Base-by-base conservation (phyloP, 2,888 invertebrate species). In the Ornithoptera alexandrae region DNA sequence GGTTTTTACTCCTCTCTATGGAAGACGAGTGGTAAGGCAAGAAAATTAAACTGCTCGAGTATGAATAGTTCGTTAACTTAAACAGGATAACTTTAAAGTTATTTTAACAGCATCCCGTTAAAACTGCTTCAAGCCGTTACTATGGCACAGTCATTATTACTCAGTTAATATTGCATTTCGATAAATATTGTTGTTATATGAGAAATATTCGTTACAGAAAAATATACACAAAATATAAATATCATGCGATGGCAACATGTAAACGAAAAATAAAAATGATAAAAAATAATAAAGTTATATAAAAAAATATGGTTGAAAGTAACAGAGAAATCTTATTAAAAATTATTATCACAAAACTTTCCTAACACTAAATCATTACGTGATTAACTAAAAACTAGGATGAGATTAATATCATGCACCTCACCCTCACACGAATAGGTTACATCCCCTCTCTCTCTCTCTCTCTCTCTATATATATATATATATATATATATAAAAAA, bases 311-410 rank as follows among this genome's bases (percentile, higher is more conserved):
- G 15, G 15, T 4, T 53, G 53, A 39, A 39, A 39, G 39, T n/a
- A 18, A 53, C 15, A 53, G 39, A 61, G 12, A 46, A 61, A 53
- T 36, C 60, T 42, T 60, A 62, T 66, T 70, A 66, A 70, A 69
- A 70, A 67, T 39, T 70, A 70, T 70, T 70, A 70, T 67, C 70
- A 70, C 70, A 70, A 39, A 67, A 62, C 15, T 36, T 63, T 67
- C 62, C 50, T 62, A 70, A 46, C 18, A n/a, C 66, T 70, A 70
- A 6, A 62, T 63, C 22, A 17, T 3, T 57, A 66, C 2, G 8
- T 58, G 36, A 39, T 36, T 10, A 64, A 30, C 56, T 64, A 66
- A 15, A 65, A 58, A 58, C 57, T 65, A 57, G 50, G 24, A 53
- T 56, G 67, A 62, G 67, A 67, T 67, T 67, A 20, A 67, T 61